Conservation (phyloP, 2,888 invertebrate genomes). For the Polydrusus pterygomalis region DNA sequence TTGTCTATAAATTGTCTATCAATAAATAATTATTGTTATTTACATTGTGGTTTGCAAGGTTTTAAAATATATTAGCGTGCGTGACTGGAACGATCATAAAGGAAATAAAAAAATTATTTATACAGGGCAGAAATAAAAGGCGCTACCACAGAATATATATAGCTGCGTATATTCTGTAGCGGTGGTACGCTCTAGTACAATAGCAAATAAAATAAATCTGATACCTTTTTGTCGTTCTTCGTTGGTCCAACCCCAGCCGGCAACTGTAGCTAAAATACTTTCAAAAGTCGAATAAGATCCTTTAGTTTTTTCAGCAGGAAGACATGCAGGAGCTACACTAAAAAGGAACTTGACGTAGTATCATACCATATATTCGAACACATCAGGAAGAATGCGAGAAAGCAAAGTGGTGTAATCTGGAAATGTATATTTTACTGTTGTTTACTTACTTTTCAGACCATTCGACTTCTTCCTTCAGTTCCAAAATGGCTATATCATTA, state of each 20-base stretch:
- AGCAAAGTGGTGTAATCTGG: background rate
- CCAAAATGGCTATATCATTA: slow-evolving; percentile 85
- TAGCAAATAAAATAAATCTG: background rate
- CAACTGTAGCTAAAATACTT: slow-evolving; percentile 80
- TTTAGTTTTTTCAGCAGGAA: slow-evolving; percentile 76
- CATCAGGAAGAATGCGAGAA: too few relatives aligned
- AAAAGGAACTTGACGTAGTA: slow-evolving; percentile 12
- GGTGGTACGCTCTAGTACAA: too few relatives aligned
- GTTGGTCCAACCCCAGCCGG: slow-evolving; percentile 91
- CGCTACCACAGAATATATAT: too few relatives aligned
- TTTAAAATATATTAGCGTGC: too few relatives aligned
- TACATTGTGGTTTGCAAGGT: too few relatives aligned
- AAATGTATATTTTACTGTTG: background rate
- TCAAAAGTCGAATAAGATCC: slow-evolving; percentile 73
- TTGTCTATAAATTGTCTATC: too few relatives aligned
- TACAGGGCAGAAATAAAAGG: too few relatives aligned
- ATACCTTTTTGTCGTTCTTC: slow-evolving; percentile 81
- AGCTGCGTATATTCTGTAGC: too few relatives aligned
- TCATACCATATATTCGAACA: too few relatives aligned
- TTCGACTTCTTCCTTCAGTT: slow-evolving; percentile 77
- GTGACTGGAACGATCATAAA: too few relatives aligned
- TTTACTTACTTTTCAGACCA: slow-evolving; percentile 48
- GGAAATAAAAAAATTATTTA: too few relatives aligned
- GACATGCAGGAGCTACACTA: slow-evolving; percentile 83
- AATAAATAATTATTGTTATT: background rate